A percentile compares a stretch with the other conserved stretches of the same genome.
These are phyloP conservation scores for Elegia similella DNA, from an alignment of 2,888 invertebrate genomes.

Conservation along the genomic window DNA sequence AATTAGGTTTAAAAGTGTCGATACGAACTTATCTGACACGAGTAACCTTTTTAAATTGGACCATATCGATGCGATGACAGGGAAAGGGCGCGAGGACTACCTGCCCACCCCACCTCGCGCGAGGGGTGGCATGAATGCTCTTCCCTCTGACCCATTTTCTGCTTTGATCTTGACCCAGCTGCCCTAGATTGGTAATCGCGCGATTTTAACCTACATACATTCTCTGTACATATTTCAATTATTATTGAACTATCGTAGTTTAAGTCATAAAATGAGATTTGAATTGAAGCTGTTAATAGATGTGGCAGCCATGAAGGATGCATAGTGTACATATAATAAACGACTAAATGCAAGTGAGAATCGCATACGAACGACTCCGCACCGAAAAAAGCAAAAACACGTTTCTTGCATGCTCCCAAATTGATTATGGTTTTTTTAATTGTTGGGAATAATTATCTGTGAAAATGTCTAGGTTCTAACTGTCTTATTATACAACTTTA, in stretches of 20 bases:
- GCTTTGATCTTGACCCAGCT: slow-evolving; percentile 62
- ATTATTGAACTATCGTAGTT: not conserved
- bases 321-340: too few relatives aligned
- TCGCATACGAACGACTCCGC: too few relatives aligned
- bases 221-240: not conserved
- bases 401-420: too few relatives aligned
- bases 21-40: not conserved
- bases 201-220: slow-evolving; percentile 20
- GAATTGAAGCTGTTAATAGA: too few relatives aligned
- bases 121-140: slow-evolving; percentile 46
- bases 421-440: too few relatives aligned
- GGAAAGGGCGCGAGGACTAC: slow-evolving; percentile 35
- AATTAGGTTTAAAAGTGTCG: too few relatives aligned
- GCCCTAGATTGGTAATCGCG: slow-evolving; percentile 28
- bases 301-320: too few relatives aligned
- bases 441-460: too few relatives aligned
- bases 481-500: too few relatives aligned
- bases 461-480: too few relatives aligned
- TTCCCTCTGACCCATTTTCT: slow-evolving; percentile 62
- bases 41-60: slow-evolving; percentile 22
- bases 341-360: too few relatives aligned
- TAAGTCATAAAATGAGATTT: not conserved
- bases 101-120: slow-evolving; percentile 27
- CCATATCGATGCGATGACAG: slow-evolving; percentile 30
- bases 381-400: too few relatives aligned